These are phyloP conservation scores for Drosophila tropicalis DNA, from an alignment of 1,140 invertebrate genomes.

Conservation along the genomic window DNA sequence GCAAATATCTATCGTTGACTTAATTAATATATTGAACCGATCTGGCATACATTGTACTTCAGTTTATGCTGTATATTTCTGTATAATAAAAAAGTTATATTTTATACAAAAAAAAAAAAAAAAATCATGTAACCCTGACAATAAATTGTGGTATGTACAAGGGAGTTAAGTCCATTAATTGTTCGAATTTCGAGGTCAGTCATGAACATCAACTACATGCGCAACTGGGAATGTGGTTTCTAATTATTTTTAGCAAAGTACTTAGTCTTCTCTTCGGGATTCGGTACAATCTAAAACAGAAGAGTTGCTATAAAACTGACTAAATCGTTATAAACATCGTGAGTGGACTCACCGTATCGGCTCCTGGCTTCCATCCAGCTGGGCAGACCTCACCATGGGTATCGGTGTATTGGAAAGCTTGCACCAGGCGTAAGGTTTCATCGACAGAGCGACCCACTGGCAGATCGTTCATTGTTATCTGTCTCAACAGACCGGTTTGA, in stretches of 20 bases:
- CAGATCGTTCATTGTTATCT: slow-evolving; percentile 94
- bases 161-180: slow-evolving; percentile 29
- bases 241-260: slow-evolving; percentile 87
- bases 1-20: too few species aligned
- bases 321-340: background rate
- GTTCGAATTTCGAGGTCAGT: slow-evolving; percentile 44
- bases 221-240: slow-evolving; percentile 40
- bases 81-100: slow-evolving; percentile 68
- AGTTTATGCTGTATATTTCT: slow-evolving; percentile 51
- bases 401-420: slow-evolving; percentile 97
- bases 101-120: slow-evolving; percentile 63
- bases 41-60: slow-evolving; percentile 44
- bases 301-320: background rate
- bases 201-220: slow-evolving; percentile 41
- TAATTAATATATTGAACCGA: too few species aligned
- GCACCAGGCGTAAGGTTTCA: slow-evolving; percentile 94
- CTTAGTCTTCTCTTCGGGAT: slow-evolving; percentile 89
- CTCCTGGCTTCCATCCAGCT: slow-evolving; percentile 96
- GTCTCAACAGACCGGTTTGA: slow-evolving; percentile 88
- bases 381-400: slow-evolving; percentile 96
- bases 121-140: slow-evolving; percentile 4
- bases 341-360: slow-evolving; percentile 88
- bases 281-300: slow-evolving; percentile 88
- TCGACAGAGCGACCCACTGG: slow-evolving; percentile 96
- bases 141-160: slow-evolving; percentile 45